Base-by-base conservation (phyloP, 2,888 invertebrate genomes). In the Pyrochroa serraticornis region DNA sequence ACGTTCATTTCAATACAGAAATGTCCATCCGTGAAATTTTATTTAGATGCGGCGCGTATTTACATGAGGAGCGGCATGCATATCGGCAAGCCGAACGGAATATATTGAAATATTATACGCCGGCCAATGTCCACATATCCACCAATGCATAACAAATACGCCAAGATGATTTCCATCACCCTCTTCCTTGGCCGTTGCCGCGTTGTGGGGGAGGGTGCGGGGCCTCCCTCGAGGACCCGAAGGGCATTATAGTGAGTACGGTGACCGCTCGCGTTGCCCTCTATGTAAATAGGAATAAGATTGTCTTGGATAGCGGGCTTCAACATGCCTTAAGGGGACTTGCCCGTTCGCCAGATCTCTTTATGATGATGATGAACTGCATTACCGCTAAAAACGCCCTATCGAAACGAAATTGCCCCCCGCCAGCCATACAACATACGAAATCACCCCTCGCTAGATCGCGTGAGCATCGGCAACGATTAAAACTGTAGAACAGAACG, bases 81-180 rank as follows among this genome's bases (percentile, higher is more conserved):
- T 57, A 62, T 62, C 60, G 57, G 50, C 58, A 53, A 58, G 44
- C 57, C 62, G 61, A 63, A 52, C 60, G 64, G 58, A 75, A 75
- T 77, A 78, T 77, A 78, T 78, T 77, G 77, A 78, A 78, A 78
- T 77, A 78, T 78, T 78, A 78, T 78, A 74, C 77, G 64, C 63
- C 73, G 75, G 72, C 71, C 77, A 75, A 70, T 77, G 78, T 77
- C 77, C 77, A 77, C 76, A 74, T 69, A 73, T 71, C 73, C 74
- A 75, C 75, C 78, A 78, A 78, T 78, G 78, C 78, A 78, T 78
- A 78, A 76, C 77, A 78, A 78, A 78, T 77, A 77, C 70, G 67
- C 61, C 71, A 69, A 73, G 75, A 76, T 77, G 74, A 76, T 76
- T 74, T 74, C 74, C 75, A 75, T 74, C 75, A 75, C 73, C 73